These are phyloP conservation scores for Eurosta solidaginis DNA, from an alignment of 1,140 invertebrate genomes.

Conservation along the genomic window DNA sequence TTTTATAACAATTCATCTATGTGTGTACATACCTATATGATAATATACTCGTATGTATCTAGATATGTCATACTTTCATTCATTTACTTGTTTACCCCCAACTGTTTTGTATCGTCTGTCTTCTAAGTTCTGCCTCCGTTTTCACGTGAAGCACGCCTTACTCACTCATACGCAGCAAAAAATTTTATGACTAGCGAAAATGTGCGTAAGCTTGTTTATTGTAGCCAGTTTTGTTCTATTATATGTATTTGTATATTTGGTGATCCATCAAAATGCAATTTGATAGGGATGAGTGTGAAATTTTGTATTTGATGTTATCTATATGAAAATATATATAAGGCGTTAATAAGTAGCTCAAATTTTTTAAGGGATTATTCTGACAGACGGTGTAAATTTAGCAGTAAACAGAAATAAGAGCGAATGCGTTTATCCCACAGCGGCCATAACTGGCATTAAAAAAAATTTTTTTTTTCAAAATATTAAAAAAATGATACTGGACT, in stretches of 20 bases:
- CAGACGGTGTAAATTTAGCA: too few relatives aligned
- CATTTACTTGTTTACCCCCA: not conserved
- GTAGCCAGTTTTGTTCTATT: too few relatives aligned
- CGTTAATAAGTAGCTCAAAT: too few relatives aligned
- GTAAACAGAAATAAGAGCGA: too few relatives aligned
- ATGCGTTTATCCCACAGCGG: too few relatives aligned
- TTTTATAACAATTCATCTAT: not conserved
- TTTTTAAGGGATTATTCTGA: too few relatives aligned
- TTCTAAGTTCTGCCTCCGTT: not conserved
- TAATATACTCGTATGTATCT: not conserved
- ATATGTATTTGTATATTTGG: not conserved
- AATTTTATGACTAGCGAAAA: not conserved
- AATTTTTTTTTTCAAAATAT: too few relatives aligned
- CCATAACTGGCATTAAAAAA: too few relatives aligned
- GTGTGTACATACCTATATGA: too few relatives aligned
- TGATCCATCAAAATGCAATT: slow-evolving; percentile 10
- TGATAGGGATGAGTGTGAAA: slow-evolving; percentile 16
- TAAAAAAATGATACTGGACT: too few relatives aligned
- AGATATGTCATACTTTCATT: not conserved
- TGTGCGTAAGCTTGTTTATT: not conserved
- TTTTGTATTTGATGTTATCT: not conserved
- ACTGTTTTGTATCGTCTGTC: not conserved
- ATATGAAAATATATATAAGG: too few relatives aligned
- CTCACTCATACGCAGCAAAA: slow-evolving; percentile 2
- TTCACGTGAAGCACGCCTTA: not conserved